Evolutionary conservation across 2,888 invertebrate species (phyloP), one percentile per base, ranked within the genome.

Genomic region (Orthosia gothica): DNA sequence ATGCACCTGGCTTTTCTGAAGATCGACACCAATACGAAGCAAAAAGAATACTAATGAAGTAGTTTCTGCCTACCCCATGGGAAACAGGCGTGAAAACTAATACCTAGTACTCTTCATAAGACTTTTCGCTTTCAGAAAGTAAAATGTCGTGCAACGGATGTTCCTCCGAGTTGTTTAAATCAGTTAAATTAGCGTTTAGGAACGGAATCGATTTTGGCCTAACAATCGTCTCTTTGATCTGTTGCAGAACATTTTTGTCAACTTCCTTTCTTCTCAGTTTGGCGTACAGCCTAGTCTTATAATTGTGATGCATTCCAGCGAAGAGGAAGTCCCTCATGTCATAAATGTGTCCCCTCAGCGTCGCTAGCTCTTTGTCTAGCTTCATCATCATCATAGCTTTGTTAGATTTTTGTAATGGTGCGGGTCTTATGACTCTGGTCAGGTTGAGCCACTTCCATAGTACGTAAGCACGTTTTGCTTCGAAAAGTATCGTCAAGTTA

Each of bases 271-370:
- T 11, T 58, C 76, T 72, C 20, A 90, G n/a, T 18, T 69, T 71
- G 1, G 69, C 20, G 70, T 92, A 93, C 61, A 93, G 74, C 4
- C 65, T 58, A 0, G 23, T 26, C 81, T 95, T 95, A 40, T 87
- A 82, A 2, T 70, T 47, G 20, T 84, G 90, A 75, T 86, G 90
- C 3, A 26, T 52, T 0, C 91, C 89, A 3, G 82, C 55, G 26
- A 84, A 82, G 0, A 95, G 64, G 54, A 84, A 92, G 72, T 95
- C 94, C 82, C 95, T 90, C 5, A 95, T 88, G 67, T 95, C 95
- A n/a, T 88, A 90, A 0, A 92, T 67, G 0, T 54, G 72, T 1
- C 94, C 95, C 16, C 59, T 73, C n/a, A 95, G 26, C 9, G 72
- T 87, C 0, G 87, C 76, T 4, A 95, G 74, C 7, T 78, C 50